Conservation (phyloP, 2,797 vertebrate genomes). For the Ataeniobius toweri region DNA sequence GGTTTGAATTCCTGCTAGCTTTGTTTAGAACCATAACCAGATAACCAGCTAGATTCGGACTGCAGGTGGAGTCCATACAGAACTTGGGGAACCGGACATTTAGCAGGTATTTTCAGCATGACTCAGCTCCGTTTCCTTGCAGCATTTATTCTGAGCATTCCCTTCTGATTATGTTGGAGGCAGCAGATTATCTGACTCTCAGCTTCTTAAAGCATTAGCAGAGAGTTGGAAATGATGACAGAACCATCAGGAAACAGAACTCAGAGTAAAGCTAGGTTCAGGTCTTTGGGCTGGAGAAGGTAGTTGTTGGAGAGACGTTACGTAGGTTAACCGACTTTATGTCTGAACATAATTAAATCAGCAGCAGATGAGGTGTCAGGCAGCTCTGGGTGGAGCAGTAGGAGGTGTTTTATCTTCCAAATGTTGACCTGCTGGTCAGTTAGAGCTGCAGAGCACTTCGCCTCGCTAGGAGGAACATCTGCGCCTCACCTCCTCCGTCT, state of each 20-base stretch:
- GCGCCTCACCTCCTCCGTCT: neutral
- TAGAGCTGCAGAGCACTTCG: neutral
- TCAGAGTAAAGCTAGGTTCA: neutral
- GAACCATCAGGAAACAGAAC: neutral
- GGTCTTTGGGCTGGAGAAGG: neutral
- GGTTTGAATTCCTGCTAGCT: neutral
- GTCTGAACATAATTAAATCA: neutral
- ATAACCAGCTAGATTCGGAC: neutral
- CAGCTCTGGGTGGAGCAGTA: neutral
- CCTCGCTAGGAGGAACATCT: conserved; percentile 2
- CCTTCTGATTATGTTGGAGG: neutral
- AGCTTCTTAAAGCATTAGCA: neutral
- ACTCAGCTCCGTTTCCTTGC: neutral
- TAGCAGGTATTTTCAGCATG: neutral
- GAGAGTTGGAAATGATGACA: neutral
- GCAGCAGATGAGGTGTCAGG: neutral
- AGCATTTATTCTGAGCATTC: neutral
- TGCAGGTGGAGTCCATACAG: neutral
- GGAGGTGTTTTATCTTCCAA: neutral
- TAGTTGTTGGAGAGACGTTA: neutral
- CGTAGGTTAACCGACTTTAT: neutral
- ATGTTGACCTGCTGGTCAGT: neutral
- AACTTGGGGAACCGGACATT: neutral
- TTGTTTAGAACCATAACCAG: neutral
- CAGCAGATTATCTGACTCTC: neutral